Conservation (phyloP, 1,140 invertebrate species). For the Neelides sp. region DNA sequence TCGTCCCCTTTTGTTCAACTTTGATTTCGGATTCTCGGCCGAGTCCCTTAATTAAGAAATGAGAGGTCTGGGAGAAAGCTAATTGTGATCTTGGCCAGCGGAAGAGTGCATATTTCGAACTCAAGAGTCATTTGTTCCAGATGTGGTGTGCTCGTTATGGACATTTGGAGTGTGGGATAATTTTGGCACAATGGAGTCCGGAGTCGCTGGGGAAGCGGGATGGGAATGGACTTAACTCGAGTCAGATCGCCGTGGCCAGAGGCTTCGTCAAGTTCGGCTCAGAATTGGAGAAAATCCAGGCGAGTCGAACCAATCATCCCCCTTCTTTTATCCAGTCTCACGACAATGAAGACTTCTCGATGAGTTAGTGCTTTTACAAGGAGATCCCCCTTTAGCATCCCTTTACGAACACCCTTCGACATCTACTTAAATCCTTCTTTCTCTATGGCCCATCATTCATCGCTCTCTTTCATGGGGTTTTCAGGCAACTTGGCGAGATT, state of each 20-base stretch:
- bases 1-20: too few relatives aligned
- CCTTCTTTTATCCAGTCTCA: conserved; percentile 7
- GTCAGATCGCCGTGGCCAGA: conserved; percentile 23
- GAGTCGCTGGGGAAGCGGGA: conserved; percentile 24
- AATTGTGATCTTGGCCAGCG: too few relatives aligned
- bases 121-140: too few relatives aligned
- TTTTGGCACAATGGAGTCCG: conserved; percentile 30
- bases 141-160: conserved; percentile 30
- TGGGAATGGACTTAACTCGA: conserved; percentile 24
- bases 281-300: conserved; percentile 30
- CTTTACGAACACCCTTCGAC: too few relatives aligned
- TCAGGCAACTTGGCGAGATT: conserved; percentile 18
- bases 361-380: conserved; percentile 18
- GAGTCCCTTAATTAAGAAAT: too few relatives aligned
- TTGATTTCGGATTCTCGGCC: too few relatives aligned
- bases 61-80: too few relatives aligned
- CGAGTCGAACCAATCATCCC: conserved; percentile 11
- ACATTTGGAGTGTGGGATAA: conserved; percentile 30
- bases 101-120: too few relatives aligned
- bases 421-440: conserved; percentile 10
- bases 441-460: not conserved
- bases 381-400: conserved; percentile 1
- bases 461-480: not conserved
- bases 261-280: conserved; percentile 29
- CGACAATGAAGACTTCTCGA: conserved; percentile 24